Evolutionary conservation across 1,140 invertebrate species (phyloP).

Genomic region (Mesaphorura yosii): DNA sequence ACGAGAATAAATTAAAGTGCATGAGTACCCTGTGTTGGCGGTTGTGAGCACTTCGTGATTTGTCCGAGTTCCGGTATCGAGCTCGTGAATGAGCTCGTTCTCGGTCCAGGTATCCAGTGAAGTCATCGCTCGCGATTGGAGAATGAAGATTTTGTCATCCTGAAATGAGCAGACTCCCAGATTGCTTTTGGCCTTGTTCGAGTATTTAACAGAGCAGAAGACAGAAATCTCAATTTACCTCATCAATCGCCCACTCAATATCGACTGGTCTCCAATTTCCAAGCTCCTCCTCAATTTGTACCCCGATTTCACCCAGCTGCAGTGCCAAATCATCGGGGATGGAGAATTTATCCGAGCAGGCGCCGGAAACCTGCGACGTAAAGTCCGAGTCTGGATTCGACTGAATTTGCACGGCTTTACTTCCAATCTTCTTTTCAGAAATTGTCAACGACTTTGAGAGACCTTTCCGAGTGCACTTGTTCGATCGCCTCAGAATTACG

Average conservation of each 20-base stretch:
- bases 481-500: conserved; percentile 27
- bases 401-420: too few species aligned
- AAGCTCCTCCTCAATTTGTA: conserved; percentile 22
- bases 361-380: too few species aligned
- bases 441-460: too few species aligned
- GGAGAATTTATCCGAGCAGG: too few species aligned
- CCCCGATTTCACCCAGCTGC: conserved; percentile 38
- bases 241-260: conserved; percentile 57
- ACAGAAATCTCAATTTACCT: conserved; percentile 35
- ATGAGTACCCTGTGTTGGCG: conserved; percentile 39
- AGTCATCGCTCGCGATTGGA: conserved; percentile 64
- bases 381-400: too few species aligned
- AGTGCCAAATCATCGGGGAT: conserved; percentile 42
- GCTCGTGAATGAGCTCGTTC: conserved; percentile 59
- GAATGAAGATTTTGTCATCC: conserved; percentile 42
- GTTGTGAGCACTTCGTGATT: conserved; percentile 39
- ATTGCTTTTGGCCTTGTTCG: background rate
- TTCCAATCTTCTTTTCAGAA: background rate
- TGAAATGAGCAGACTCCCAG: conserved; percentile 7
- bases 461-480: too few species aligned
- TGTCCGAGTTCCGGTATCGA: conserved; percentile 46
- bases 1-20: background rate
- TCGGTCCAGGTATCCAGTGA: conserved; percentile 54
- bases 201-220: background rate
- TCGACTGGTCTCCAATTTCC: conserved; percentile 44